Evolutionary conservation across 2,797 vertebrate species (phyloP), one percentile per base, ranked within the genome.

Genomic region (Yasuhikotakia modesta): DNA sequence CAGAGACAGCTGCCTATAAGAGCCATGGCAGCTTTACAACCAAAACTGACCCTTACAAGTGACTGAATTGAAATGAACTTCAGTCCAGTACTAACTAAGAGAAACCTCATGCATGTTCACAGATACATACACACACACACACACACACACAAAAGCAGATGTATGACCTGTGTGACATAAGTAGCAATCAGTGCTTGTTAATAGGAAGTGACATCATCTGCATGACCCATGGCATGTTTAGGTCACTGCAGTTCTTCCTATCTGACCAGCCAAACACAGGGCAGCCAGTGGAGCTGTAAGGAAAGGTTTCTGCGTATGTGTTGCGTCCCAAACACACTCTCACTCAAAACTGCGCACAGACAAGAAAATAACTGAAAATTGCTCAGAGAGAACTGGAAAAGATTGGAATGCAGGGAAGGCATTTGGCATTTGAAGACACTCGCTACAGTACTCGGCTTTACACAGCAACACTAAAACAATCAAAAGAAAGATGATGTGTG

Each of bases 361-460:
- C 91, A 93, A 91, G 93, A 93, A 94, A 94, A 94, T 94, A 93
- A 94, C 91, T 91, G 87, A 83, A 93, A 94, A 94, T 93, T 93
- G 90, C 91, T 88, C 30, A 45, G 71, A 57, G 58, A 64, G 43
- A 17, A 55, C 61, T 71, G 68, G 66, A 60, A 76, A 81, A 81
- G 68, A 72, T 30, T 58, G 39, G 70, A 77, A 77, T 81, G 68
- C 60, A 72, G 73, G 61, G 43, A 78, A 71, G 75, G 61, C 48
- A 24, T 64, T 71, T 78, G 76, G 68, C 76, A 78, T 78, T 78
- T 78, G 68, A 78, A 78, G 68, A 64, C 30, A 60, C 67, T 63
- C 12, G 21, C 57, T 46, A 11, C 58, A 5, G 45, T 43, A 48
- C 60, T 53, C 22, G 35, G 68, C 60, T 78, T 78, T 78, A 78